Conservation (phyloP, 2,888 invertebrate species). For the Stegana nigrithorax region DNA sequence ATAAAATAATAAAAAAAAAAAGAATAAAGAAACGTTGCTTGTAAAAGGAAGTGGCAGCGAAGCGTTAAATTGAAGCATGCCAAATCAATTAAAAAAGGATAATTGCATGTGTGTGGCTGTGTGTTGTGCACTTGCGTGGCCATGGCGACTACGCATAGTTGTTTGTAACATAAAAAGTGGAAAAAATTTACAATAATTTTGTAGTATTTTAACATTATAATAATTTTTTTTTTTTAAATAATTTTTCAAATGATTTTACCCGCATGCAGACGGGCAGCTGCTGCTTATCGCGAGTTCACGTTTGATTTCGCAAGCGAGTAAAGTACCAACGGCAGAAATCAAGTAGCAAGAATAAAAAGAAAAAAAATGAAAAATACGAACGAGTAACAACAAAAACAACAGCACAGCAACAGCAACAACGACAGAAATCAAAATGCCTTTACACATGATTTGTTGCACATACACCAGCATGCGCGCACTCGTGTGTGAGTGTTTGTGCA, state of each 20-base stretch:
- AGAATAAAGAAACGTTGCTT: neutral
- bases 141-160: neutral
- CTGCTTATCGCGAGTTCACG: conserved; percentile 32
- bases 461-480: conserved; percentile 23
- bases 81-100: conserved; percentile 55
- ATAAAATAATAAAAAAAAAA: neutral
- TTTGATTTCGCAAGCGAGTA: neutral
- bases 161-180: neutral
- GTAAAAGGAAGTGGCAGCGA: conserved; percentile 56
- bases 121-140: conserved; percentile 5
- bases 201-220: neutral
- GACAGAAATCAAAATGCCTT: conserved; percentile 52
- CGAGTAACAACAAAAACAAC: neutral
- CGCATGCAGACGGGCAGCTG: conserved; percentile 34
- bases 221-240: conserved; percentile 9
- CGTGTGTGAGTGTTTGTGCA: conserved; percentile 13
- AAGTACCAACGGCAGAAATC: neutral
- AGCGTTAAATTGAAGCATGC: conserved; percentile 60
- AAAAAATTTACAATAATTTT: neutral
- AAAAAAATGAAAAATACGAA: neutral
- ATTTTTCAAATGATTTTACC: neutral
- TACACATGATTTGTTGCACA: conserved; percentile 55
- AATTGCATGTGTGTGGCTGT: neutral
- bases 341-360: neutral
- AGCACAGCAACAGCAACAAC: no score